Evolutionary conservation across 2,888 invertebrate genomes (phyloP).

Genomic region (Cremastinae sp.): DNA sequence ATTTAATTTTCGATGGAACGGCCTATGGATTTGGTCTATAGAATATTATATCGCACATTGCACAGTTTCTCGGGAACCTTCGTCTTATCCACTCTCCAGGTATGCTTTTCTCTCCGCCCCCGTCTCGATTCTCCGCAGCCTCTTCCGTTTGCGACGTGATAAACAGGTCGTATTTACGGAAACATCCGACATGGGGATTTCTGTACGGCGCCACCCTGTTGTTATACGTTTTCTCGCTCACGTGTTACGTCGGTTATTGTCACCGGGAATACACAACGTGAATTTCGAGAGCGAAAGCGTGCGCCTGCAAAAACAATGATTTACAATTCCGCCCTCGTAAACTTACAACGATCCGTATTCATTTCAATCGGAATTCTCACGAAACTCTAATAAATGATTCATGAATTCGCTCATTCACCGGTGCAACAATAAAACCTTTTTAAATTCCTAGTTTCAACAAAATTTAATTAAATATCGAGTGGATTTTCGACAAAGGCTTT

Average conservation of each 20-base stretch:
- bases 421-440: not conserved
- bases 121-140: slow-evolving; percentile 20
- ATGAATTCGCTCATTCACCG: not conserved
- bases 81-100: slow-evolving; percentile 19
- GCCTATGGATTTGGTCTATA: too few relatives aligned
- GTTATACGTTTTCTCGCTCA: slow-evolving; percentile 29
- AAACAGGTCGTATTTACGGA: slow-evolving; percentile 61
- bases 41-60: slow-evolving; percentile 25
- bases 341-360: slow-evolving; percentile 4
- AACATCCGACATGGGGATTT: slow-evolving; percentile 50
- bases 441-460: too few relatives aligned
- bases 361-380: slow-evolving; percentile 6
- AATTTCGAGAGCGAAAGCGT: not conserved
- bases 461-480: too few relatives aligned
- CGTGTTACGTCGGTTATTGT: slow-evolving; percentile 40
- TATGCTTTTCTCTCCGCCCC: slow-evolving; percentile 13
- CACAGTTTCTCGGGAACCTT: slow-evolving; percentile 24
- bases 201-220: slow-evolving; percentile 27
- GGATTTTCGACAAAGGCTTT: too few relatives aligned
- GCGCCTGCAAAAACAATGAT: not conserved
- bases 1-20: too few relatives aligned
- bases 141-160: slow-evolving; percentile 49
- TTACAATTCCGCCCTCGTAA: slow-evolving; percentile 17
- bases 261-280: slow-evolving; percentile 20
- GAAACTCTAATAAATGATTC: slow-evolving; percentile 5